A percentile compares a stretch with the other conserved stretches of the same genome.
phyloP scores from a whole-genome alignment of 1,140 invertebrate genomes.

The Apis mellifera region DNA sequence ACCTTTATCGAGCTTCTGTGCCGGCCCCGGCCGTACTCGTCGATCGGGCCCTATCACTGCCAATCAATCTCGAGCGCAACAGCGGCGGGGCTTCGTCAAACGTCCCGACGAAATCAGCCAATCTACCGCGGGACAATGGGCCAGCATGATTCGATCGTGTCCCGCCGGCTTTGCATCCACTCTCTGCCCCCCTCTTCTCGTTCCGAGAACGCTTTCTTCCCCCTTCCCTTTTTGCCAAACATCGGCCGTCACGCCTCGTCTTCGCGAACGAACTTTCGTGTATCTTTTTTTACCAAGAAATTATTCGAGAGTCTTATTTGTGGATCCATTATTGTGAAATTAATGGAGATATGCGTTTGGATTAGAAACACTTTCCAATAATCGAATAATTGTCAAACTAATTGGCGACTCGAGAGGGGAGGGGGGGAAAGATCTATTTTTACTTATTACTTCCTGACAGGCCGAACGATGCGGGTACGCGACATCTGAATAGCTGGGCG shows the following conservation, averaged over 20 bases:
- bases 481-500: slow-evolving; percentile 75
- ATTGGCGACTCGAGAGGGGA: slow-evolving; percentile 65
- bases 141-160: slow-evolving; percentile 71
- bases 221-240: not conserved
- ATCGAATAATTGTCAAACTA: slow-evolving; percentile 69
- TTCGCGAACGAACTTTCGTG: no score
- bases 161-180: slow-evolving; percentile 62
- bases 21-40: slow-evolving; percentile 68
- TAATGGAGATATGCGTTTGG: no score
- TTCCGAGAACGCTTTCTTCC: not conserved
- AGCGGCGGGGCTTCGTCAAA: slow-evolving; percentile 65
- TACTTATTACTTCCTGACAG: slow-evolving; percentile 76
- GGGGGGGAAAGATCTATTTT: slow-evolving; percentile 70
- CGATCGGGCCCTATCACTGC: slow-evolving; percentile 75
- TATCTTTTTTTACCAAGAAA: no score
- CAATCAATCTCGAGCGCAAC: slow-evolving; percentile 73
- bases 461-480: slow-evolving; percentile 60
- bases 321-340: no score
- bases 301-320: no score
- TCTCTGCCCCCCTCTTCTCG: slow-evolving; percentile 7
- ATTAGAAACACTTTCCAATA: no score
- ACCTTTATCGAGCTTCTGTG: slow-evolving; percentile 73
- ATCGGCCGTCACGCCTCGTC: slow-evolving; percentile 11
- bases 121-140: slow-evolving; percentile 73
- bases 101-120: slow-evolving; percentile 66